phyloP scores from a whole-genome alignment of 2,888 invertebrate species.

The Beris chalybata region DNA sequence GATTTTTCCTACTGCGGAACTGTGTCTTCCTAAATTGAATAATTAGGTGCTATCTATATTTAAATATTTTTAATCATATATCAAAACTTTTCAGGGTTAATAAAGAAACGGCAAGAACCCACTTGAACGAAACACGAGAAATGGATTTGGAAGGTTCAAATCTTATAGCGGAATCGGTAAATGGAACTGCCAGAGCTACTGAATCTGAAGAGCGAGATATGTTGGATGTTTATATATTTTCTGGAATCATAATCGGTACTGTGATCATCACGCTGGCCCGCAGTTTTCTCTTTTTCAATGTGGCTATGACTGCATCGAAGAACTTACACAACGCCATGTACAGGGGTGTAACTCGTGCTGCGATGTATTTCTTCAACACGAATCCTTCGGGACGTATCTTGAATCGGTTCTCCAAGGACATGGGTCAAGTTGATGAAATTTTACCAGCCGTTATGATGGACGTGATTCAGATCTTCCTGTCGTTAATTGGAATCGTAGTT shows the following conservation, averaged over 20 bases:
- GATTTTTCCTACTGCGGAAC: too few species aligned
- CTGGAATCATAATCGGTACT: conserved; percentile 55
- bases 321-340: conserved; percentile 85
- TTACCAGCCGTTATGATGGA: conserved; percentile 56
- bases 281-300: conserved; percentile 59
- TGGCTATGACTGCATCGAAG: conserved; percentile 75
- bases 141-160: not conserved
- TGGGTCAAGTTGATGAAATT: conserved; percentile 63
- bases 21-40: too few species aligned
- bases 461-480: conserved; percentile 72
- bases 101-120: not conserved
- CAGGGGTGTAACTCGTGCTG: conserved; percentile 73
- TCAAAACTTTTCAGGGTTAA: conserved; percentile 8
- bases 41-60: too few species aligned
- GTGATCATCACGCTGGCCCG: conserved; percentile 53
- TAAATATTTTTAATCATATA: too few species aligned
- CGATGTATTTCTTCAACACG: conserved; percentile 85
- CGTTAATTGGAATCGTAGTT: conserved; percentile 76
- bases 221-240: conserved; percentile 58
- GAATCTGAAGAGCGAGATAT: conserved; percentile 41
- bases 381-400: conserved; percentile 83
- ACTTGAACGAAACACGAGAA: not conserved
- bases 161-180: not conserved
- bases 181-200: not conserved
- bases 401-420: conserved; percentile 89